phyloP scores from a whole-genome alignment of 2,797 vertebrate genomes.

The Scomberomorus guttatus region DNA sequence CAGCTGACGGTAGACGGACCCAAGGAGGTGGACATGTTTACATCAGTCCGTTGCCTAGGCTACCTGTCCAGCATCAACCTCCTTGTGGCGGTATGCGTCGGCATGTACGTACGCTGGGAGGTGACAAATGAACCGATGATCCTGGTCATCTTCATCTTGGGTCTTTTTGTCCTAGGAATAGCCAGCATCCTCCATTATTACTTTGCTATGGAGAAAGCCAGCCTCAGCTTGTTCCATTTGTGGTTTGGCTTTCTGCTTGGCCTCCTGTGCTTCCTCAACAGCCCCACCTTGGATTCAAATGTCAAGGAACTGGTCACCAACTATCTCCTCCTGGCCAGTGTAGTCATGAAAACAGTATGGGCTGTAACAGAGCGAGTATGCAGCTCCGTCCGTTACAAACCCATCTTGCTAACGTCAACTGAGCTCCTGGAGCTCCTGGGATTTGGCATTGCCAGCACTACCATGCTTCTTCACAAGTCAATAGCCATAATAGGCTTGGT shows the following conservation, averaged over 20 bases:
- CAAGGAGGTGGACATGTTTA: conserved; percentile 91
- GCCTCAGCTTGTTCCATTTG: conserved; percentile 94
- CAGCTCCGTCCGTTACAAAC: conserved; percentile 87
- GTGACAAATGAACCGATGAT: conserved; percentile 92
- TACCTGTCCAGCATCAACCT: conserved; percentile 94
- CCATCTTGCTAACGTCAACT: conserved; percentile 89
- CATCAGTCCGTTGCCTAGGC: conserved; percentile 93
- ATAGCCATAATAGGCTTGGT: conserved; percentile 91
- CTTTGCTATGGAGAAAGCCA: conserved; percentile 98
- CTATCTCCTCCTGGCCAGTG: conserved; percentile 92
- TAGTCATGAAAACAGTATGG: conserved; percentile 89
- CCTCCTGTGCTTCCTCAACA: conserved; percentile 95
- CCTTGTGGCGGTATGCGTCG: conserved; percentile 94
- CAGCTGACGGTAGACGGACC: conserved; percentile 79
- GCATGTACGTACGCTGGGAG: conserved; percentile 98
- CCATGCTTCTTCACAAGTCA: conserved; percentile 90
- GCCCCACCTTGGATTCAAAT: conserved; percentile 88
- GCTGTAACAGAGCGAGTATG: conserved; percentile 93
- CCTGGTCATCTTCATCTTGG: conserved; percentile 97
- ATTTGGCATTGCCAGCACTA: conserved; percentile 94
- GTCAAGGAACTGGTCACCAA: conserved; percentile 93
- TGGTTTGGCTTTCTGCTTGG: conserved; percentile 98
- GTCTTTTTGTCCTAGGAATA: conserved; percentile 96
- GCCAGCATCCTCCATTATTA: conserved; percentile 98
- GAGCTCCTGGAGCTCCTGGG: conserved; percentile 96